phyloP scores from a whole-genome alignment of 2,113 vertebrate genomes.

The Cavia aperea region DNA sequence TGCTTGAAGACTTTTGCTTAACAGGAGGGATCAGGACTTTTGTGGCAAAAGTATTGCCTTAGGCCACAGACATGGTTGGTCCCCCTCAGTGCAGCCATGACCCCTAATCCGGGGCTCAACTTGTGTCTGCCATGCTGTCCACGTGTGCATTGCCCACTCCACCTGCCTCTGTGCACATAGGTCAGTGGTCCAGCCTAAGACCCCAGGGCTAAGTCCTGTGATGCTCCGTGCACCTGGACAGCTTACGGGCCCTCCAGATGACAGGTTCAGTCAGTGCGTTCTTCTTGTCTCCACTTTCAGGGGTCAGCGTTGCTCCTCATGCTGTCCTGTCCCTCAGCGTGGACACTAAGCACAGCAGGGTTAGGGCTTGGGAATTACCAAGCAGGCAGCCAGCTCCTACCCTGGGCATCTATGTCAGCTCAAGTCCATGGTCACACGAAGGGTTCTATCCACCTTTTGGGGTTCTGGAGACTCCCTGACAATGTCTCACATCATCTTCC shows the following conservation, averaged over 20 bases:
- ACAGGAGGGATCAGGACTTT: background rate
- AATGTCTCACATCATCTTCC: background rate
- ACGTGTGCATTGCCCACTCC: fast-evolving
- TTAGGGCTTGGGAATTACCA: background rate
- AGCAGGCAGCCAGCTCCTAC: background rate
- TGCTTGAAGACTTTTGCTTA: background rate
- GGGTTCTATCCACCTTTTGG: background rate
- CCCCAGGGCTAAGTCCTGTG: fast-evolving
- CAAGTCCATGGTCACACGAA: background rate
- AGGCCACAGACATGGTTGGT: background rate
- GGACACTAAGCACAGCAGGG: background rate
- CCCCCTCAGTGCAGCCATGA: background rate
- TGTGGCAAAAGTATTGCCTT: fast-evolving
- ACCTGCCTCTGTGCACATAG: fast-evolving
- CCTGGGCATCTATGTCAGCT: fast-evolving
- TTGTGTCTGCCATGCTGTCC: background rate
- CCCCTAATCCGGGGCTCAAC: fast-evolving
- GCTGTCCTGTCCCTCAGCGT: fast-evolving
- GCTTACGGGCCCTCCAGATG: background rate
- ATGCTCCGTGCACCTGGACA: fast-evolving
- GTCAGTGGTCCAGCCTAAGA: background rate
- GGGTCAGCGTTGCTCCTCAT: fast-evolving
- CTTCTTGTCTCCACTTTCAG: background rate
- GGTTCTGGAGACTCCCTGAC: background rate
- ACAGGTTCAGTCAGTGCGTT: fast-evolving